Evolutionary conservation across 2,888 invertebrate genomes (phyloP), one percentile per base, ranked within the genome.

Genomic region (Gymnocheta viridis): DNA sequence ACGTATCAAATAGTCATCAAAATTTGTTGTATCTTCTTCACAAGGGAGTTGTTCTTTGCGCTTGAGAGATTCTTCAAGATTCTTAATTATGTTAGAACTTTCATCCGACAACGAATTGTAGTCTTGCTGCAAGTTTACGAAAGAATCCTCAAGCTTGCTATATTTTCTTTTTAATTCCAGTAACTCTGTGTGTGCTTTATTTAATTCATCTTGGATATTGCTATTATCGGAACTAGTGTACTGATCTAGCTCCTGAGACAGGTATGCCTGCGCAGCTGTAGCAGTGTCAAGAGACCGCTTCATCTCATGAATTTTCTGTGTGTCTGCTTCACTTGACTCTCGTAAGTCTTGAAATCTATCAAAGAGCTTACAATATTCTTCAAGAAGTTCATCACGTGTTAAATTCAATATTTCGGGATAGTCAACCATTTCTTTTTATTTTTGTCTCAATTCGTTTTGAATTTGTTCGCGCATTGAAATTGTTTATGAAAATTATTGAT

Each of bases 251-350:
- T 92, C 92, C 41, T 91, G 89, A 0, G 89, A 85, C 0, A 92
- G 85, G 84, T 90, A 91, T 0, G 86, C 79, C 74, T 91, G 90
- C 0, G 90, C 89, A 0, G 91, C 89, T 9, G 85, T 79, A 0
- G 91, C 88, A 0, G 91, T 91, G 17, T 91, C 90, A 60, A 91
- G 82, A 73, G 86, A 90, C 7, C 92, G 88, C 77, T 89, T 89
- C 0, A 92, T 85, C 5, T 91, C 91, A 67, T 91, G 87, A n/a
- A 92, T 91, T 24, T 88, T 87, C 64, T 92, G 92, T 0, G 89
- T 88, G 73, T 91, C 90, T 2, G 87, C 74, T 38, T 92, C 92
- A 12, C 87, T 86, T 2, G 72, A 70, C 5, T 87, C 66, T 24
- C 89, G 88, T 0, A 91, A 81, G 2, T 89, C 87, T 22, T 87